Percentiles rank a stretch among this genome's conserved stretches.
These are phyloP conservation scores for Sarcophaga subvicina DNA, from an alignment of 2,888 invertebrate species.

Conservation along the genomic window DNA sequence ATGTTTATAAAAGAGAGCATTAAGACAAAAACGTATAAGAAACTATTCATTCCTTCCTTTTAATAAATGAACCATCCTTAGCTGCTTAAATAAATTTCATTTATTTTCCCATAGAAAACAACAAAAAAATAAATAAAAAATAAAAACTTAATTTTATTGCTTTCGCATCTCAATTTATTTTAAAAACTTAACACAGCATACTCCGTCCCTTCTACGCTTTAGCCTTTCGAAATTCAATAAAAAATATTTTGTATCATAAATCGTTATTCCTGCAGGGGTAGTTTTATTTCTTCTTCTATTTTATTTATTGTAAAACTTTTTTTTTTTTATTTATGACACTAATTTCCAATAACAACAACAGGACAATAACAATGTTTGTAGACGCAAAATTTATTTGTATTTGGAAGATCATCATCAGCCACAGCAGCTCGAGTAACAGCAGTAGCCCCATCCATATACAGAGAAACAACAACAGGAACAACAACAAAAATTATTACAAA, in stretches of 20 bases:
- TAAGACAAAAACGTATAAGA: no score
- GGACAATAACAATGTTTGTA: background rate
- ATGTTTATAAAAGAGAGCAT: no score
- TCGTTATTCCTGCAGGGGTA: background rate
- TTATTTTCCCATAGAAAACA: no score
- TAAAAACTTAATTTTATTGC: background rate
- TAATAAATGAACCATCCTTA: background rate
- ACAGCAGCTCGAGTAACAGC: background rate
- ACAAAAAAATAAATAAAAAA: background rate
- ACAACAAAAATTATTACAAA: background rate
- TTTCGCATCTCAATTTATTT: background rate
- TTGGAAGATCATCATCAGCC: background rate
- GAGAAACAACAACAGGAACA: background rate
- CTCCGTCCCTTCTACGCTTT: no score
- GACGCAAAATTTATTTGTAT: background rate
- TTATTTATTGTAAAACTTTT: slow-evolving; percentile 1
- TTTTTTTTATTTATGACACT: slow-evolving; percentile 27
- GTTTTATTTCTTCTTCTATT: background rate
- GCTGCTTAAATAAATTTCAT: background rate
- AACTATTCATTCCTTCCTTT: no score
- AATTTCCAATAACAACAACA: slow-evolving; percentile 1
- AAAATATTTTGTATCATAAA: background rate
- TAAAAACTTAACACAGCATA: background rate
- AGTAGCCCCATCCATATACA: background rate
- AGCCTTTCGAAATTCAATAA: background rate